Evolutionary conservation across 1,140 invertebrate species (phyloP).

Genomic region (Dendrolimus kikuchii): DNA sequence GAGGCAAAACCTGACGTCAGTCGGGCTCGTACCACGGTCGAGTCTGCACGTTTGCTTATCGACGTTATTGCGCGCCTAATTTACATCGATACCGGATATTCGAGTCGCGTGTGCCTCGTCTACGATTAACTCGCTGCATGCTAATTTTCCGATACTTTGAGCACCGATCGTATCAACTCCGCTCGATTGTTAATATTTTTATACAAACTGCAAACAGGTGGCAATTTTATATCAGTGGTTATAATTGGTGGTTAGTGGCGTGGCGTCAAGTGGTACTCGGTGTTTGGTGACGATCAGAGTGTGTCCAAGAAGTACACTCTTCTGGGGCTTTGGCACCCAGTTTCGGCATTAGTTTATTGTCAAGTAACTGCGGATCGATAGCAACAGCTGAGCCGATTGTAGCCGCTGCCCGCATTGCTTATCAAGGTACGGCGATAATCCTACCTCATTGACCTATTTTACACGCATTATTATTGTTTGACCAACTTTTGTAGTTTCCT

Average conservation of each 20-base stretch:
- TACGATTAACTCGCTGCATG: not conserved
- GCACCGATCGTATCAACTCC: not conserved
- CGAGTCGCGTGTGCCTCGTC: constrained; percentile 4
- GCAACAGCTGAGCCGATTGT: constrained; percentile 48
- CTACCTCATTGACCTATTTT: constrained; percentile 15
- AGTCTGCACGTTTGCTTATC: constrained; percentile 19
- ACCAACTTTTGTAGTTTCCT: not conserved
- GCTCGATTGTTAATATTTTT: not conserved
- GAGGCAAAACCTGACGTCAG: constrained; percentile 41
- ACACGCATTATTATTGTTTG: not conserved
- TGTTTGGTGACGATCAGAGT: constrained; percentile 29
- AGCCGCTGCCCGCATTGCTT: constrained; percentile 26
- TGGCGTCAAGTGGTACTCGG: constrained; percentile 27
- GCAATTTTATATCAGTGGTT: constrained; percentile 38
- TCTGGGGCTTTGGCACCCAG: constrained; percentile 26
- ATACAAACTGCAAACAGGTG: constrained; percentile 34
- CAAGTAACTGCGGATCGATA: constrained; percentile 49
- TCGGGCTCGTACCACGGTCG: constrained; percentile 32
- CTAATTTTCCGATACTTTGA: not conserved
- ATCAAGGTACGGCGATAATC: constrained; percentile 36
- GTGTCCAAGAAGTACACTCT: constrained; percentile 32
- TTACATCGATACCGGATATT: constrained; percentile 24
- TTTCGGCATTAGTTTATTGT: constrained; percentile 32
- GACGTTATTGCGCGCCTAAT: constrained; percentile 10
- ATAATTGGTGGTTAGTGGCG: constrained; percentile 42